Conservation (phyloP, 1,140 invertebrate species). For the Zaprionus ghesquierei region DNA sequence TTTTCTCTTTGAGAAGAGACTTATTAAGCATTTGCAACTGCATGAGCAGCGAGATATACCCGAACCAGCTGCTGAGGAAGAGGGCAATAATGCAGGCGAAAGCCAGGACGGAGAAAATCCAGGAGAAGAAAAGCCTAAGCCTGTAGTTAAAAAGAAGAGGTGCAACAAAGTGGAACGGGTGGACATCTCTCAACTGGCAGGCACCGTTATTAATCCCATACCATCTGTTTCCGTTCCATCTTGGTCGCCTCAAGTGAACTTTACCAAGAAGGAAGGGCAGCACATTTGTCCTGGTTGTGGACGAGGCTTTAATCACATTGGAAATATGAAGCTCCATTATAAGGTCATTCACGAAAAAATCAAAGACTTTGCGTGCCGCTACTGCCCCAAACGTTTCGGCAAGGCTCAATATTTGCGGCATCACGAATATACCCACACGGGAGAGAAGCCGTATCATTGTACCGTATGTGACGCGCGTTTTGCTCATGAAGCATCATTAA, state of each 20-base stretch:
- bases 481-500: slow-evolving; percentile 67
- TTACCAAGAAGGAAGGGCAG: slow-evolving; percentile 75
- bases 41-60: slow-evolving; percentile 71
- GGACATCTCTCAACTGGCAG: slow-evolving; percentile 74
- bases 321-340: slow-evolving; percentile 76
- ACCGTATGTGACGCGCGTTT: slow-evolving; percentile 70
- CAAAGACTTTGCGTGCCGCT: slow-evolving; percentile 77
- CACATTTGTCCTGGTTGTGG: slow-evolving; percentile 77
- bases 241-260: slow-evolving; percentile 75
- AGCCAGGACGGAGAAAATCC: too few relatives aligned
- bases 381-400: slow-evolving; percentile 71
- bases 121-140: neutral
- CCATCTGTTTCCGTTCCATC: slow-evolving; percentile 71
- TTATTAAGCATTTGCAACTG: slow-evolving; percentile 70
- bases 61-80: slow-evolving; percentile 13
- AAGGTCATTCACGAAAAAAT: slow-evolving; percentile 76
- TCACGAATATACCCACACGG: slow-evolving; percentile 82
- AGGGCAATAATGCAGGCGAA: neutral
- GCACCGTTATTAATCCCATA: slow-evolving; percentile 75
- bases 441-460: slow-evolving; percentile 79
- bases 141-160: slow-evolving; percentile 16
- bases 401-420: slow-evolving; percentile 77
- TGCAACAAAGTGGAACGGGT: slow-evolving; percentile 70
- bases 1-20: slow-evolving; percentile 68
- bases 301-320: slow-evolving; percentile 72